phyloP scores from a whole-genome alignment of 1,140 invertebrate species.

The Drosophila malerkotliana region DNA sequence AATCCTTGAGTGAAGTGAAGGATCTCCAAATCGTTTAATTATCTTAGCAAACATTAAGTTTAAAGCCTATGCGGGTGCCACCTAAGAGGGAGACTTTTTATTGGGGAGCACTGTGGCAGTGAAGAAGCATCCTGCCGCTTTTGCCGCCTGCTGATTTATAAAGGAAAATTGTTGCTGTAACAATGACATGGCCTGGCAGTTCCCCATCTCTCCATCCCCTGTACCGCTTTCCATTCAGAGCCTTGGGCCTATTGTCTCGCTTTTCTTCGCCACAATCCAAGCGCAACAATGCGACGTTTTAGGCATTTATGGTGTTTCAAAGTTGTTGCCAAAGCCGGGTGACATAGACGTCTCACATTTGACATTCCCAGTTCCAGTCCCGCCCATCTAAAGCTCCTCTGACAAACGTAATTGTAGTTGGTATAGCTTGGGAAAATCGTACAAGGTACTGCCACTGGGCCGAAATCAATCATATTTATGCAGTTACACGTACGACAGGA shows the following conservation, averaged over 20 bases:
- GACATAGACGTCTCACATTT: slow-evolving; percentile 36
- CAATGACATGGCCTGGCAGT: slow-evolving; percentile 22
- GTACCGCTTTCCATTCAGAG: slow-evolving; percentile 15
- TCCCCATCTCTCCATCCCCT: neutral
- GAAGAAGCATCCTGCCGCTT: neutral
- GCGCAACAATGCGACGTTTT: slow-evolving; percentile 60
- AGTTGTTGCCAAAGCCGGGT: slow-evolving; percentile 41
- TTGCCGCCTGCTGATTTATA: slow-evolving; percentile 26
- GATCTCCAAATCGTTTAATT: slow-evolving; percentile 66
- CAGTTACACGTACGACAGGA: slow-evolving; percentile 57
- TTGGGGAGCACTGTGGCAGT: neutral
- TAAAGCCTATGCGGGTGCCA: slow-evolving; percentile 24
- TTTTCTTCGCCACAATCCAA: slow-evolving; percentile 57
- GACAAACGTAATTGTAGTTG: slow-evolving; percentile 60
- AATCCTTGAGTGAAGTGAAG: slow-evolving; percentile 48
- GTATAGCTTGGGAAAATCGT: slow-evolving; percentile 30
- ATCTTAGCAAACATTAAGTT: slow-evolving; percentile 69
- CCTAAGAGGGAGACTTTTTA: neutral
- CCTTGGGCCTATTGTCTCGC: slow-evolving; percentile 44
- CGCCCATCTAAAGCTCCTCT: neutral
- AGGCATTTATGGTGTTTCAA: slow-evolving; percentile 48
- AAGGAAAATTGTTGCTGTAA: slow-evolving; percentile 52
- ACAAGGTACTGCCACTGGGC: slow-evolving; percentile 22
- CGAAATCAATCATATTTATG: slow-evolving; percentile 71
- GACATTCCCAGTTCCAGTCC: neutral